Evolutionary conservation across 2,113 vertebrate species (phyloP).

Genomic region (Odobenus rosmarus): DNA sequence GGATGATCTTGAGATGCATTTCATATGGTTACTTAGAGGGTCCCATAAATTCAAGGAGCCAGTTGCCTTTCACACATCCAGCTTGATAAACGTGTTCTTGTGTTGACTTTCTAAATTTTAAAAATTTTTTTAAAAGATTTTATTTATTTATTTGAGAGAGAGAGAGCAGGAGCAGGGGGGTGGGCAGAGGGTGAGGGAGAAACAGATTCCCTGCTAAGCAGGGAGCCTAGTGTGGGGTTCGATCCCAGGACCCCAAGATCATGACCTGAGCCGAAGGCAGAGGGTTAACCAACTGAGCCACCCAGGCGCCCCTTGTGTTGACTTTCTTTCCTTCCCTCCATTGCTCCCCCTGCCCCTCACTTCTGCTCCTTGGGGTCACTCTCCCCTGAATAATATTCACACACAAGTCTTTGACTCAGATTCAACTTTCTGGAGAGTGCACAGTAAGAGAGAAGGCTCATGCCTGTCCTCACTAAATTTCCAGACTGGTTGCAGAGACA

Average conservation of each 20-base stretch:
- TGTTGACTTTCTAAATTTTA: neutral
- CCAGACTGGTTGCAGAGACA: neutral
- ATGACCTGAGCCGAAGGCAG: neutral
- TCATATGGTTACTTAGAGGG: neutral
- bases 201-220: neutral
- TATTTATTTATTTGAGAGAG: neutral
- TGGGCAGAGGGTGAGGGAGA: neutral
- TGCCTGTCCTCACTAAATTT: neutral
- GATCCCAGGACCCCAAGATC: neutral
- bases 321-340: neutral
- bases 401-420: neutral
- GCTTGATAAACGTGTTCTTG: neutral
- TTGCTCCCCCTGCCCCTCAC: neutral
- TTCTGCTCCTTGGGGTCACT: neutral
- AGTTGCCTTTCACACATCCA: neutral
- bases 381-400: neutral
- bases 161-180: neutral
- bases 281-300: neutral
- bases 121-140: neutral
- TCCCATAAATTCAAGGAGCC: neutral
- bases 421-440: neutral
- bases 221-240: neutral
- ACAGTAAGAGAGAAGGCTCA: neutral
- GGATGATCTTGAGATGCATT: neutral
- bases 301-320: neutral